Evolutionary conservation across 2,797 vertebrate species (phyloP).

Genomic region (Pipistrellus pipistrellus): DNA sequence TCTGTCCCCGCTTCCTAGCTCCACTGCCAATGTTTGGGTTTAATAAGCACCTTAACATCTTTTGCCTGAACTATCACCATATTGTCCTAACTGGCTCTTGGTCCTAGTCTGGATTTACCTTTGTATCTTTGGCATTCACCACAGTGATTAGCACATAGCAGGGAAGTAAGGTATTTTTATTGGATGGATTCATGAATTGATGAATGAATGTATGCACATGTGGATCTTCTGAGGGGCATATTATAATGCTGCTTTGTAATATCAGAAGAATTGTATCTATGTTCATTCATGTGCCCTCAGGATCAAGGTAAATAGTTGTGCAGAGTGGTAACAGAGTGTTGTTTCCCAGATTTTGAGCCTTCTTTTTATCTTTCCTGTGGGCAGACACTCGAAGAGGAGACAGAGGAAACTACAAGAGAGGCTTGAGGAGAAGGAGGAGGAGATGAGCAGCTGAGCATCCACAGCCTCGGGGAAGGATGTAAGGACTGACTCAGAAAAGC

Average conservation of each 20-base stretch:
- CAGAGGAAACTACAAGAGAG: not conserved
- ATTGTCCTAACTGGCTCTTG: not conserved
- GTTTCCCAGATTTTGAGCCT: not conserved
- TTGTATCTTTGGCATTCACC: not conserved
- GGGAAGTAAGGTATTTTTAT: not conserved
- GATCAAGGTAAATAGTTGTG: not conserved
- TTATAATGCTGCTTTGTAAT: not conserved
- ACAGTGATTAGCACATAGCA: not conserved
- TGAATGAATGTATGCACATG: not conserved
- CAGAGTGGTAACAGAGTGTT: not conserved
- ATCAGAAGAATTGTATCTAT: not conserved
- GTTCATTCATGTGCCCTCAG: not conserved
- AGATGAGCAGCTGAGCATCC: not conserved
- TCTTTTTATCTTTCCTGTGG: not conserved
- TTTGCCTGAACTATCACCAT: not conserved
- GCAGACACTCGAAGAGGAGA: not conserved
- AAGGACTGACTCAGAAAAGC: constrained; percentile 17
- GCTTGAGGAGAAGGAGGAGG: not conserved
- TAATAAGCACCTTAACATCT: not conserved
- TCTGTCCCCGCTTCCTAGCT: not conserved
- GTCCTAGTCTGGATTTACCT: not conserved
- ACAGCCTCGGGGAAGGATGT: not conserved
- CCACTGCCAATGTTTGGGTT: not conserved
- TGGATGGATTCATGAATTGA: not conserved
- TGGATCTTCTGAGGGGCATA: not conserved